These are phyloP conservation scores for Aphelenchoides bicaudatus DNA, from an alignment of 2,888 invertebrate genomes.

Conservation along the genomic window DNA sequence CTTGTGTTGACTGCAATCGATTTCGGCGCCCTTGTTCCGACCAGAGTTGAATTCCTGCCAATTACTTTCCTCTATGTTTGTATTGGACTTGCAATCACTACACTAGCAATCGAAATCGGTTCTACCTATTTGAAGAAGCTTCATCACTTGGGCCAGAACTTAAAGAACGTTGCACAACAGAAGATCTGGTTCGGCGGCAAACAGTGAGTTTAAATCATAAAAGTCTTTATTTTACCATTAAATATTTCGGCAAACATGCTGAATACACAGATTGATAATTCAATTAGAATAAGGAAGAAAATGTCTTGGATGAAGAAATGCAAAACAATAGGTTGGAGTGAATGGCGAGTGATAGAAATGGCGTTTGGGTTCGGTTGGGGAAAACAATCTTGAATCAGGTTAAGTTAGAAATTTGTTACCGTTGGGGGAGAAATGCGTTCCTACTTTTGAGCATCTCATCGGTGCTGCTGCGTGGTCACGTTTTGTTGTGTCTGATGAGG, in stretches of 20 bases:
- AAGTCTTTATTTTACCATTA: slow-evolving; percentile 2
- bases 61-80: slow-evolving; percentile 59
- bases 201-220: slow-evolving; percentile 36
- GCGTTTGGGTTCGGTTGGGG: neutral
- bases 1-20: slow-evolving; percentile 58
- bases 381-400: neutral
- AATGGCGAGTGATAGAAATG: neutral
- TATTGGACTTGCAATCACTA: slow-evolving; percentile 58
- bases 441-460: too few species aligned
- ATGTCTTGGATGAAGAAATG: slow-evolving; percentile 4
- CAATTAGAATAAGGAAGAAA: neutral
- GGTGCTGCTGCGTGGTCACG: neutral
- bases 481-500: neutral
- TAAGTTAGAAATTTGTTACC: neutral
- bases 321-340: slow-evolving; percentile 1
- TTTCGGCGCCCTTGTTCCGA: slow-evolving; percentile 56
- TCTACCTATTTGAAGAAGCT: slow-evolving; percentile 58
- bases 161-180: slow-evolving; percentile 56
- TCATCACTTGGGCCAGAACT: slow-evolving; percentile 56
- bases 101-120: slow-evolving; percentile 59
- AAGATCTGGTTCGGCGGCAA: slow-evolving; percentile 60
- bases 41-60: slow-evolving; percentile 52
- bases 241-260: too few species aligned
- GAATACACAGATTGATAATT: too few species aligned
- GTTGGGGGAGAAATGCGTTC: too few species aligned